Base-by-base conservation (phyloP, 2,888 invertebrate genomes). In the Melipona beecheii region DNA sequence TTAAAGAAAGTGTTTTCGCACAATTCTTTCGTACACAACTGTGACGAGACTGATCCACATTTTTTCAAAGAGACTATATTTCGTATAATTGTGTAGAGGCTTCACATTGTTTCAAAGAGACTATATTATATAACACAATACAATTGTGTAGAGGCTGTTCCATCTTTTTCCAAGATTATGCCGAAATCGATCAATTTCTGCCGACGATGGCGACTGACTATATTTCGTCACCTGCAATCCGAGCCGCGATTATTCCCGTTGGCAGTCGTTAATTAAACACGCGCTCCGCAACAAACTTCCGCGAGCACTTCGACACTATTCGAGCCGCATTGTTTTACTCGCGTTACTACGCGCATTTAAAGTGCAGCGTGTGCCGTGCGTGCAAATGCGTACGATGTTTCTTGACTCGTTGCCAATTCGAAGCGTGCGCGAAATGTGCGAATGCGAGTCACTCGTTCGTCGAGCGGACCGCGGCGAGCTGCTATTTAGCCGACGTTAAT, bases 331-430 rank as follows among this genome's bases (percentile, higher is more conserved):
- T 68, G 75, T 75, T 72, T 56, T 24, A 72, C 24, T 54, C 43
- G 66, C 65, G 58, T 54, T 31, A 54, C 54, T n/a, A 13, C 13
- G 68, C 27, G 75, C 54, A 72, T 71, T 79, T 79, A 68, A 83
- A 79, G 75, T 64, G 69, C 80, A 64, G 50, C 76, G 75, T 71
- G 56, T 62, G 75, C 60, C 52, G 31, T 62, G 58, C 68, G 68
- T 66, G 75, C 69, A 81, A 74, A 73, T 77, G 62, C 74, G 75
- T 66, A 71, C 69, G 65, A 49, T 77, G 68, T 70, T 72, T 56
- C 64, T 81, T 78, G 81, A 84, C 78, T 84, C 70, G 81, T 66
- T 71, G 78, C 84, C 82, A 81, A 84, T 77, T 76, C 75, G 73
- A 77, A 74, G 65, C 73, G 77, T 77, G 73, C 65, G 56, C n/a